phyloP scores from a whole-genome alignment of 2,888 invertebrate genomes.

The Crossocerus cetratus region DNA sequence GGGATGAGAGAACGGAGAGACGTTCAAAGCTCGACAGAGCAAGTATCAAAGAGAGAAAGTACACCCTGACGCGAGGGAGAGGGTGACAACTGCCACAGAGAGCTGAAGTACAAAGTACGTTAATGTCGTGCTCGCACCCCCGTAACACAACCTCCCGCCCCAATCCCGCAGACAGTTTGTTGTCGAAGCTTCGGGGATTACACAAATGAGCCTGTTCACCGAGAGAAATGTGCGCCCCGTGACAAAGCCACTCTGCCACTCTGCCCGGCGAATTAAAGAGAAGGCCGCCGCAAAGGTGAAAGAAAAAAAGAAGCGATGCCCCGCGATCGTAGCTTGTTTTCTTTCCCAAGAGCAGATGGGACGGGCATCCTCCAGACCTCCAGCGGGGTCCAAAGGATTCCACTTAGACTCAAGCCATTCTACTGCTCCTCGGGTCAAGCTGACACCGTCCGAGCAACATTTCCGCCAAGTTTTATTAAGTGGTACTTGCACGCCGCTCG shows the following conservation, averaged over 20 bases:
- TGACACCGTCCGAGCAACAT: no score
- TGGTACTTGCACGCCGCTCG: no score
- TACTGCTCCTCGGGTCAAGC: no score
- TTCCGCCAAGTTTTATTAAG: no score
- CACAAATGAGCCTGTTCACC: slow-evolving; percentile 70
- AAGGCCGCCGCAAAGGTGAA: slow-evolving; percentile 46
- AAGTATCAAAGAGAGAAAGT: slow-evolving; percentile 17
- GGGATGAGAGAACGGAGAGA: not conserved
- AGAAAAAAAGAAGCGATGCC: slow-evolving; percentile 50
- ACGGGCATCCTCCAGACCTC: not conserved
- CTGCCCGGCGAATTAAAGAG: slow-evolving; percentile 54
- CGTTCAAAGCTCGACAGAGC: not conserved
- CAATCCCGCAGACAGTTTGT: slow-evolving; percentile 64
- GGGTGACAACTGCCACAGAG: slow-evolving; percentile 38
- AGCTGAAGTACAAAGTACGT: slow-evolving; percentile 64
- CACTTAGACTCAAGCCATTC: slow-evolving; percentile 53
- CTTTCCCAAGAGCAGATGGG: slow-evolving; percentile 61
- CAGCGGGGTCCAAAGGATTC: slow-evolving; percentile 54
- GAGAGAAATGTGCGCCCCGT: slow-evolving; percentile 62
- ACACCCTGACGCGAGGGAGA: slow-evolving; percentile 9
- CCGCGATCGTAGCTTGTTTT: slow-evolving; percentile 60
- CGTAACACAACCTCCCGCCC: slow-evolving; percentile 28
- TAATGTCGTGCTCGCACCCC: slow-evolving; percentile 62
- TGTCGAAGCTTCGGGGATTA: slow-evolving; percentile 70
- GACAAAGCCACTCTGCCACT: slow-evolving; percentile 52